These are phyloP conservation scores for Andrena trimmerana DNA, from an alignment of 2,888 invertebrate genomes.

Conservation along the genomic window DNA sequence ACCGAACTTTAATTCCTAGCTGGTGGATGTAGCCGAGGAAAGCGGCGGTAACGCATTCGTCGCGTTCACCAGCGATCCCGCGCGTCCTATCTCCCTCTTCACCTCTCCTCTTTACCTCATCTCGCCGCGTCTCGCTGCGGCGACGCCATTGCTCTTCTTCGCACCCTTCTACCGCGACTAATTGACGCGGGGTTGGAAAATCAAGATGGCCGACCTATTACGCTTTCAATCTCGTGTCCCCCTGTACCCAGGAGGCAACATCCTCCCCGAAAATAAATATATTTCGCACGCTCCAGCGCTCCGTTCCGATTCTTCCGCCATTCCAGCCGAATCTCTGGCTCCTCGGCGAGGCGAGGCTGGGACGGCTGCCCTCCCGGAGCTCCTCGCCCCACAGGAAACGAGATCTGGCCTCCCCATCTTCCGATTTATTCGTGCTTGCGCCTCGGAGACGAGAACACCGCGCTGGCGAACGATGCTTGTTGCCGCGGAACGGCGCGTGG, in stretches of 20 bases:
- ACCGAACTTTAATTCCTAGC: slow-evolving; percentile 70
- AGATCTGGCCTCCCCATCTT: neutral
- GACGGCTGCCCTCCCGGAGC: neutral
- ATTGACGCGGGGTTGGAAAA: slow-evolving; percentile 82
- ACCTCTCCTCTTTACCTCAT: slow-evolving; percentile 40
- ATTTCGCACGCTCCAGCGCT: slow-evolving; percentile 37
- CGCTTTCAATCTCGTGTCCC: slow-evolving; percentile 81
- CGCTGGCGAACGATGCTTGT: neutral
- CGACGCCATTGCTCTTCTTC: slow-evolving; percentile 79
- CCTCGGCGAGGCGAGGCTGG: neutral
- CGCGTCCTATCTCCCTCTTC: slow-evolving; percentile 30
- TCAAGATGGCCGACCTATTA: slow-evolving; percentile 84
- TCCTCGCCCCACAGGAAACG: neutral
- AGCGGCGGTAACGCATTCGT: slow-evolving; percentile 41
- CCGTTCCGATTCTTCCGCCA: slow-evolving; percentile 28
- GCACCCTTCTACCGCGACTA: slow-evolving; percentile 79
- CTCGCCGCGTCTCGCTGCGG: slow-evolving; percentile 30
- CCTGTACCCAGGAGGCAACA: slow-evolving; percentile 66
- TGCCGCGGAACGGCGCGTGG: neutral
- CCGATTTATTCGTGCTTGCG: neutral
- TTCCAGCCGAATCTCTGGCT: neutral
- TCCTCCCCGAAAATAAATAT: slow-evolving; percentile 73
- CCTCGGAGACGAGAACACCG: neutral
- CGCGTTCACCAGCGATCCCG: slow-evolving; percentile 38
- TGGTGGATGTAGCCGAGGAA: slow-evolving; percentile 37